A percentile compares a stretch with the other conserved stretches of the same genome.
phyloP scores from a whole-genome alignment of 2,113 vertebrate genomes.

The Dipodomys ordii region DNA sequence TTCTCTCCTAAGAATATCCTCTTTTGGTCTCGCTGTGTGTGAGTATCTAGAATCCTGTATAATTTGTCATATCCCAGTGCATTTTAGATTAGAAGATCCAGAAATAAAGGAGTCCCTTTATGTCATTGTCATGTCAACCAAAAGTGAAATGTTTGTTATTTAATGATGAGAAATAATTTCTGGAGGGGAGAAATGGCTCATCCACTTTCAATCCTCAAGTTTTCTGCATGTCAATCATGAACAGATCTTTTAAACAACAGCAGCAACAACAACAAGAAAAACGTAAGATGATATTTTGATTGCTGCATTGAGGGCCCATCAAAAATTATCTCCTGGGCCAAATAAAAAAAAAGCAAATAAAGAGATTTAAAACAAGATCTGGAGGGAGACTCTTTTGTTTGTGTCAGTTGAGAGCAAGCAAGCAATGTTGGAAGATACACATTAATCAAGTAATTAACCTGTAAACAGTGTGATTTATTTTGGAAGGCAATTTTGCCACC shows the following conservation, averaged over 20 bases:
- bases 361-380: slow-evolving; percentile 51
- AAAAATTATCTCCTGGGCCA: slow-evolving; percentile 41
- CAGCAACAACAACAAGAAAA: slow-evolving; percentile 60
- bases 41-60: too few relatives aligned
- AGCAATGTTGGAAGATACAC: background rate
- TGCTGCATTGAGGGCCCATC: slow-evolving; percentile 29
- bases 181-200: slow-evolving; percentile 79
- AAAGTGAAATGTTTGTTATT: slow-evolving; percentile 77
- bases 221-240: slow-evolving; percentile 74
- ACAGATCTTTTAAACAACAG: slow-evolving; percentile 66
- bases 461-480: slow-evolving; percentile 67
- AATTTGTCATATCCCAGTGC: too few relatives aligned
- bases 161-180: slow-evolving; percentile 85
- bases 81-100: too few relatives aligned
- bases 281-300: slow-evolving; percentile 55
- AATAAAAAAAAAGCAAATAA: slow-evolving; percentile 47
- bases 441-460: slow-evolving; percentile 66
- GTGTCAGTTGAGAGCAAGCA: slow-evolving; percentile 42
- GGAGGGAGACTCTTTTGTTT: slow-evolving; percentile 54
- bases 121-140: slow-evolving; percentile 78
- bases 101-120: slow-evolving; percentile 67
- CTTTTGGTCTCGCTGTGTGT: too few relatives aligned
- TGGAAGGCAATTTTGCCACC: slow-evolving; percentile 46
- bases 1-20: too few relatives aligned
- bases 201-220: slow-evolving; percentile 69